Evolutionary conservation across 2,888 invertebrate genomes (phyloP).

Genomic region (Melanchra persicariae): DNA sequence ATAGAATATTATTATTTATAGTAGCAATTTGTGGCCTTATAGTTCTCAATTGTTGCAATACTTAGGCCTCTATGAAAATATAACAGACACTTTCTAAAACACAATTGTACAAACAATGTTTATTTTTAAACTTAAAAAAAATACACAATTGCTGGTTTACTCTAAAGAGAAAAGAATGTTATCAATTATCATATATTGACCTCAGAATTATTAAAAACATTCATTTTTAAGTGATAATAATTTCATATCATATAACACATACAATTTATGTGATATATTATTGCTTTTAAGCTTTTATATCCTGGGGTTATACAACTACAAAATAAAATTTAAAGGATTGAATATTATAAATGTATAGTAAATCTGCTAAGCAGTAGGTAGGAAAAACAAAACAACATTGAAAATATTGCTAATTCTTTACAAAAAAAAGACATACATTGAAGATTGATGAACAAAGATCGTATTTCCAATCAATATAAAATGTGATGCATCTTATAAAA

Average conservation of each 20-base stretch:
- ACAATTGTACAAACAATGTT: slow-evolving; percentile 53
- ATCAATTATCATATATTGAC: slow-evolving; percentile 49
- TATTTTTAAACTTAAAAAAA: slow-evolving; percentile 29
- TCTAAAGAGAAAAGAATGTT: slow-evolving; percentile 37
- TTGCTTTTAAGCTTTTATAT: slow-evolving; percentile 65
- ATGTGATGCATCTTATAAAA: slow-evolving; percentile 59
- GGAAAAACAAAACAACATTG: slow-evolving; percentile 24
- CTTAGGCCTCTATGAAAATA: slow-evolving; percentile 60
- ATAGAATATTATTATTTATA: slow-evolving; percentile 34
- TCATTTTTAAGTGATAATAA: slow-evolving; percentile 59
- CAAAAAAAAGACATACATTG: slow-evolving; percentile 20
- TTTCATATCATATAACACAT: slow-evolving; percentile 54
- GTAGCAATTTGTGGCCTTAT: slow-evolving; percentile 60
- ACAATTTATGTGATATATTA: slow-evolving; percentile 54
- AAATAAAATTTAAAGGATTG: slow-evolving; percentile 41
- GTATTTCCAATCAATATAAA: slow-evolving; percentile 38
- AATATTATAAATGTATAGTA: slow-evolving; percentile 37
- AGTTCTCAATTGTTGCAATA: slow-evolving; percentile 29
- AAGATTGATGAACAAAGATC: slow-evolving; percentile 45
- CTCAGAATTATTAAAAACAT: slow-evolving; percentile 56
- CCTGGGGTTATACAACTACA: slow-evolving; percentile 48
- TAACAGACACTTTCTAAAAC: slow-evolving; percentile 53
- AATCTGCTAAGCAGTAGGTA: slow-evolving; percentile 40
- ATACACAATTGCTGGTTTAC: slow-evolving; percentile 47
- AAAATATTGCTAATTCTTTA: slow-evolving; percentile 18